These are phyloP conservation scores for Catamblyrhynchus diadema DNA, from an alignment of 2,797 vertebrate genomes.

Conservation along the genomic window DNA sequence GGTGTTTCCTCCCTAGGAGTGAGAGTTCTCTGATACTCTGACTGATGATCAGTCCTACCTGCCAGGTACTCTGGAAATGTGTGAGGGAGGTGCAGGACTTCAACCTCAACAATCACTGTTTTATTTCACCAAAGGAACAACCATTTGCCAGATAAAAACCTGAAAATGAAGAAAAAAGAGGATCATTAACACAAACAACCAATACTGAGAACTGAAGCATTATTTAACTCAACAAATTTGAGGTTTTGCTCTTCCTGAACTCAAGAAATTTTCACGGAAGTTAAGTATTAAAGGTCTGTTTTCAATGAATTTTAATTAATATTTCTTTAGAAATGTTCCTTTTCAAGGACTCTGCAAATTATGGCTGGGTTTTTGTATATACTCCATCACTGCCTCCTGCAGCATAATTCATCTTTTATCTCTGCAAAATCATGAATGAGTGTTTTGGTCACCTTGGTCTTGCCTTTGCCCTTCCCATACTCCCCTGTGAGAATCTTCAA, in stretches of 20 bases:
- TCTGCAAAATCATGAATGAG: constrained; percentile 3
- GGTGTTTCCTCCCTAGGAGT: neutral
- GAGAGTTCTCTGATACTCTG: neutral
- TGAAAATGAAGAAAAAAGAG: neutral
- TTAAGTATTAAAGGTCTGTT: neutral
- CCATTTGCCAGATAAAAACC: neutral
- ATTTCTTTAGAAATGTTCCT: neutral
- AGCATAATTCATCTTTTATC: neutral
- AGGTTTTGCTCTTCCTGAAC: neutral
- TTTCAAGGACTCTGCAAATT: neutral
- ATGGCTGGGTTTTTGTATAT: neutral
- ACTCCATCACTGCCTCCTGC: neutral
- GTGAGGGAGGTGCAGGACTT: neutral
- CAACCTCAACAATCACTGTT: neutral
- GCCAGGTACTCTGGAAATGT: neutral
- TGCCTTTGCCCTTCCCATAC: neutral
- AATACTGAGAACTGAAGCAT: neutral
- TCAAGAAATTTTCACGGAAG: neutral
- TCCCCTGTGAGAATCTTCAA: neutral
- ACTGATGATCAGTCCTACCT: neutral
- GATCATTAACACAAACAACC: neutral
- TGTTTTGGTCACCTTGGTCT: neutral
- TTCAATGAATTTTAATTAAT: neutral
- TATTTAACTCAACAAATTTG: neutral
- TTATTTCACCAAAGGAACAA: neutral